Percentiles rank a stretch among this genome's conserved stretches.
Evolutionary conservation across 2,797 vertebrate species (phyloP).

Genomic region (Antrozous pallidus): DNA sequence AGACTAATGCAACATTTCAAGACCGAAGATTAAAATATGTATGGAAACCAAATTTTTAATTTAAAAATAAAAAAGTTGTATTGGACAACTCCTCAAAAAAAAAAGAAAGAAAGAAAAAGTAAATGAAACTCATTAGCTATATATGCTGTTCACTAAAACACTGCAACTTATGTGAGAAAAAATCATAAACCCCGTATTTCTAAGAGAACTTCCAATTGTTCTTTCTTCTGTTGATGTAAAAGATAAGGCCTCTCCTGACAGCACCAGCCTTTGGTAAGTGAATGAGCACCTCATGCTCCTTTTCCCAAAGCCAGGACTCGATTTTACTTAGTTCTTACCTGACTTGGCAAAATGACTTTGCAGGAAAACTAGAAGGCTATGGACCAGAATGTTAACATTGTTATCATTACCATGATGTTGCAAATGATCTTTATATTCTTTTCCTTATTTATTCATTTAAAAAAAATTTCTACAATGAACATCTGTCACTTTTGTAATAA

Average conservation of each 20-base stretch:
- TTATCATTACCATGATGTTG: neutral
- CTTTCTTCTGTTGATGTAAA: slow-evolving; percentile 38
- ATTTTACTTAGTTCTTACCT: slow-evolving; percentile 17
- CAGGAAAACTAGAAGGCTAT: neutral
- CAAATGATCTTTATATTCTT: slow-evolving; percentile 13
- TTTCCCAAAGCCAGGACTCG: neutral
- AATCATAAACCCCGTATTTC: slow-evolving; percentile 13
- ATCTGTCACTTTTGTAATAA: slow-evolving; percentile 15
- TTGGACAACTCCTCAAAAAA: neutral
- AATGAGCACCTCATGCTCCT: neutral
- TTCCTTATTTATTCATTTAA: neutral
- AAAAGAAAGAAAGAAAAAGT: neutral
- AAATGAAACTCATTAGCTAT: slow-evolving; percentile 2
- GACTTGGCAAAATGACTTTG: slow-evolving; percentile 41
- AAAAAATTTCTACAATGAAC: neutral
- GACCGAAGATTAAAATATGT: neutral
- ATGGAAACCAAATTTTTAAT: neutral
- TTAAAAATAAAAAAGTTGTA: neutral
- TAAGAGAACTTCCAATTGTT: slow-evolving; percentile 12
- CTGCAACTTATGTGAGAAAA: neutral
- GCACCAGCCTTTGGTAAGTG: slow-evolving; percentile 41
- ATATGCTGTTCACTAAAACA: neutral
- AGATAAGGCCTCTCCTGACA: slow-evolving; percentile 38
- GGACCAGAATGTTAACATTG: neutral
- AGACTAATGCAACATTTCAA: neutral